phyloP scores from a whole-genome alignment of 1,140 invertebrate species.

The Drosophila ambigua region DNA sequence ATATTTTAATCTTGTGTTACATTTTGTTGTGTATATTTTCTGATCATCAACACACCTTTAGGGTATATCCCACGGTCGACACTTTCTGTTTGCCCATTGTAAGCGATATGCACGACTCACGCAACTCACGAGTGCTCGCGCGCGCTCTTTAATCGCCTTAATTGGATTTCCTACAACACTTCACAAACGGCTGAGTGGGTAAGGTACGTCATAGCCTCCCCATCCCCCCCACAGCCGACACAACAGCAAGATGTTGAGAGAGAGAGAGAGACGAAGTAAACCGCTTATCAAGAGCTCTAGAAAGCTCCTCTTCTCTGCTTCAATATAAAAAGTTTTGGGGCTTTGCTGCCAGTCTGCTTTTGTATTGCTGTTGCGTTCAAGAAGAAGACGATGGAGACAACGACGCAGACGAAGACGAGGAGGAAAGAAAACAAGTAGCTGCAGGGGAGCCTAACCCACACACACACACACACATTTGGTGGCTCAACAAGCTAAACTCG shows the following conservation, averaged over 20 bases:
- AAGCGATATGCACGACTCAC: conserved; percentile 17
- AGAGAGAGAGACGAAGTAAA: conserved; percentile 36
- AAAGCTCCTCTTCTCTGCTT: conserved; percentile 40
- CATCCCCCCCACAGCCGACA: not conserved
- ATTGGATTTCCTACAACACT: conserved; percentile 76
- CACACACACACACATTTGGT: conserved; percentile 9
- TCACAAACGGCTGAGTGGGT: conserved; percentile 54
- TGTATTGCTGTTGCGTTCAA: conserved; percentile 52
- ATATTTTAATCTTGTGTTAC: too few species aligned
- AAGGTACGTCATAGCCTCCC: conserved; percentile 40
- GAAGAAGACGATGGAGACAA: conserved; percentile 19
- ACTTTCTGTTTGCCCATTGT: not conserved
- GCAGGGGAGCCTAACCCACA: conserved; percentile 14
- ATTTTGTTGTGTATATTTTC: too few species aligned
- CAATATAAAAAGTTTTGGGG: too few species aligned
- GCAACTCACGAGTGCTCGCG: conserved; percentile 31
- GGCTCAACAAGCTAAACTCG: conserved; percentile 77
- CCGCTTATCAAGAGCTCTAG: conserved; percentile 73
- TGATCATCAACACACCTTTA: too few species aligned
- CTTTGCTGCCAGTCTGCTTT: conserved; percentile 23
- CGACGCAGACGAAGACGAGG: conserved; percentile 15
- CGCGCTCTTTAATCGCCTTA: conserved; percentile 63
- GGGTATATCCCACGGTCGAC: not conserved
- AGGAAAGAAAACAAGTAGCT: conserved; percentile 70
- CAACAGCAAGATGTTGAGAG: conserved; percentile 13